Evolutionary conservation across 2,113 vertebrate species (phyloP), one percentile per base, ranked within the genome.

Genomic region (Kryptolebias marmoratus): DNA sequence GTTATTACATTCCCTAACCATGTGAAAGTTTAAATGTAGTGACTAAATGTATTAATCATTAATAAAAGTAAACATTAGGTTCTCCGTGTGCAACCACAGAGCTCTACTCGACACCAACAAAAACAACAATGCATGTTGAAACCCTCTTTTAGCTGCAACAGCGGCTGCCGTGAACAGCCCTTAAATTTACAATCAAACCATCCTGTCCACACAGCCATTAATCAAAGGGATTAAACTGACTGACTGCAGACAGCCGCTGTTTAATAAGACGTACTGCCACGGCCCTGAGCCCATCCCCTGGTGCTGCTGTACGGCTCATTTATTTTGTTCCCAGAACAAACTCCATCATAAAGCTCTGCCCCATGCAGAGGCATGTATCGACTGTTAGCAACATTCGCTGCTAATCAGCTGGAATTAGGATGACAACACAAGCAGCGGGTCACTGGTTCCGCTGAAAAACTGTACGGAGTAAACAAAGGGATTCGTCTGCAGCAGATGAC

Each of bases 271-370:
- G 52, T 81, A 52, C 68, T 74, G 77, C 71, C 55, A 32, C 55
- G 79, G 75, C 68, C 77, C 77, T 15, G 48, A 83, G 78, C 57
- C 31, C 67, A 47, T 82, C 75, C 85, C 73, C 80, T 83, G 79
- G 74, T 82, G 68, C 84, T 63, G 66, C 84, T 80, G 55, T 82
- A 92, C 70, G 83, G 81, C 77, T 91, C 85, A 89, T 84, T 91
- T 87, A 70, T 82, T 59, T 73, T 79, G 73, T 79, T 91, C 81
- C 81, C 85, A 86, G 77, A 84, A 52, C 85, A 69, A 77, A 13
- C 80, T 82, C 82, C 68, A 76, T 82, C 79, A 78, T 80, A 84
- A 87, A 82, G 73, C 78, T 83, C 71, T 83, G 78, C 76, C 70
- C 75, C 89, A 76, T 75, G 88, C 83, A 90, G 85, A 84, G 85